Percentiles rank a stretch among this genome's conserved stretches.
phyloP scores from a whole-genome alignment of 2,797 vertebrate genomes.

The Gallirallus australis region DNA sequence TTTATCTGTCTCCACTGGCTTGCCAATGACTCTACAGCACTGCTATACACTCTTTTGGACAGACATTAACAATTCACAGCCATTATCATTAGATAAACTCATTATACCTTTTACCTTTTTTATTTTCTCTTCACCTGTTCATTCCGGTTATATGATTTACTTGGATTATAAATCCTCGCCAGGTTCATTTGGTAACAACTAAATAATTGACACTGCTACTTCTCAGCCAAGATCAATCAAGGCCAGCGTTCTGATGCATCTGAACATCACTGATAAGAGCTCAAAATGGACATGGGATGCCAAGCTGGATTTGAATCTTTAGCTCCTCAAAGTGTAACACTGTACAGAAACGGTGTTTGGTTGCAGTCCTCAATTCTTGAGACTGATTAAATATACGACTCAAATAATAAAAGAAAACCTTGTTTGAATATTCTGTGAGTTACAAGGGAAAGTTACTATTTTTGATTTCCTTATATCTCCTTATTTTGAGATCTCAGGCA shows the following conservation, averaged over 20 bases:
- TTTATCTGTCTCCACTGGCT: constrained; percentile 14
- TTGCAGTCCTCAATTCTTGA: background rate
- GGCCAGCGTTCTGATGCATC: background rate
- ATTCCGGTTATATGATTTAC: background rate
- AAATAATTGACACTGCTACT: background rate
- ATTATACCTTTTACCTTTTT: background rate
- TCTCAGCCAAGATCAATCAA: background rate
- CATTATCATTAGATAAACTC: background rate
- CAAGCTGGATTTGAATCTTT: background rate
- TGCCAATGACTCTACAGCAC: background rate
- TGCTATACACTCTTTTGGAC: background rate
- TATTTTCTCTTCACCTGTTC: constrained; percentile 8
- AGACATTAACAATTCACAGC: background rate
- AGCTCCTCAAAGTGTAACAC: background rate
- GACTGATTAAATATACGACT: background rate
- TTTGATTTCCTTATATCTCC: background rate
- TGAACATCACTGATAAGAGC: background rate
- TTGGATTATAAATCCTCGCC: background rate
- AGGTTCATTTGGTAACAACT: background rate
- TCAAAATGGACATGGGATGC: background rate
- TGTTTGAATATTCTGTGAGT: background rate
- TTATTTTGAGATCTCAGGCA: background rate
- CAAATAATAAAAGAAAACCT: background rate
- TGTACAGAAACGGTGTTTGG: background rate
- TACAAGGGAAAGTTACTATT: background rate